Percentiles rank a stretch among this genome's conserved stretches.
Conservation (phyloP, 2,888 invertebrate genomes). For the Bhutanitis thaidina region DNA sequence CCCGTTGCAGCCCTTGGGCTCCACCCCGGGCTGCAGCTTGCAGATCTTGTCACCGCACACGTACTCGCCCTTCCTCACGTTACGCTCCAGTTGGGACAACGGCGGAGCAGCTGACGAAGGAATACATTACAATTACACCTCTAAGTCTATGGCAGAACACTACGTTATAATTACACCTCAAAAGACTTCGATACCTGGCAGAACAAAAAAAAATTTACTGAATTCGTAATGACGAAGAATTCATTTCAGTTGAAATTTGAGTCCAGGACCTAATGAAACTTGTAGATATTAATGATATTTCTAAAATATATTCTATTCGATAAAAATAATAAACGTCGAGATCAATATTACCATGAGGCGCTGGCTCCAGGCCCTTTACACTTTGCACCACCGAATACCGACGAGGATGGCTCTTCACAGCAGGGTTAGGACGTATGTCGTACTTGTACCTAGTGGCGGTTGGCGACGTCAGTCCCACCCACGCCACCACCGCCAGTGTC, state of each 20-base stretch:
- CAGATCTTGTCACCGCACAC: slow-evolving; percentile 48
- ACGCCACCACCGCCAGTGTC: background rate
- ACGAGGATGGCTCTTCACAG: background rate
- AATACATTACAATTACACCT: background rate
- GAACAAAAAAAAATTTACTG: no score
- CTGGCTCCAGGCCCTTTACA: background rate
- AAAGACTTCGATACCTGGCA: no score
- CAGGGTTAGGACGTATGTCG: no score
- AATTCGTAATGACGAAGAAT: no score
- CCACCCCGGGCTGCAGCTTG: slow-evolving; percentile 42
- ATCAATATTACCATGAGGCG: background rate
- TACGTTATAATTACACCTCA: no score
- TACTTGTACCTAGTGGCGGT: background rate
- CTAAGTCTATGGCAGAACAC: no score
- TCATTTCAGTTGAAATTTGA: no score
- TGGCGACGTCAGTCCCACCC: background rate
- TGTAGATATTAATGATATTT: no score
- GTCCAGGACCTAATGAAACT: no score
- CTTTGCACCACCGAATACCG: background rate
- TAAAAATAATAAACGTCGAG: no score
- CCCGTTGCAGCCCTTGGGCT: slow-evolving; percentile 46
- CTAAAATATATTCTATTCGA: no score
- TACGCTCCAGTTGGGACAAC: background rate
- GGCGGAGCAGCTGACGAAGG: background rate
- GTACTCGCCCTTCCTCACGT: slow-evolving; percentile 52